Evolutionary conservation across 1,140 invertebrate genomes (phyloP).

Genomic region (Littorina saxatilis): DNA sequence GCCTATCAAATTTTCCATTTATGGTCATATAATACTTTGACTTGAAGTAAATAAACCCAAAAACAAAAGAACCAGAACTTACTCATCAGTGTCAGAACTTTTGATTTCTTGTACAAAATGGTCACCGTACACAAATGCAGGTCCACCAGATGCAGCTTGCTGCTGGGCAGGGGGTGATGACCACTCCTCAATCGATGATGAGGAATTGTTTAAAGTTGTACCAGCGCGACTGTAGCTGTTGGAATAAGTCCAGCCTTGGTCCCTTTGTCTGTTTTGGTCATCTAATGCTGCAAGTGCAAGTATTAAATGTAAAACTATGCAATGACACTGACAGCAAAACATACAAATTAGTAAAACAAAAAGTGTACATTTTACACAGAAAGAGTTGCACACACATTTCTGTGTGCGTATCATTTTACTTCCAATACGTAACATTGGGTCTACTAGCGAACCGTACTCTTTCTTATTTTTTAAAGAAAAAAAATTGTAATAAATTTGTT

Average conservation of each 20-base stretch:
- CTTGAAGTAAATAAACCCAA: background rate
- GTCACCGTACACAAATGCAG: background rate
- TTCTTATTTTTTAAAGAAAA: no score
- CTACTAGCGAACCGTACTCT: no score
- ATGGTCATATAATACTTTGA: background rate
- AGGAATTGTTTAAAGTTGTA: background rate
- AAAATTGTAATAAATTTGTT: no score
- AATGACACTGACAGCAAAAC: background rate
- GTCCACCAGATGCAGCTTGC: conserved; percentile 26
- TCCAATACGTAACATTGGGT: background rate
- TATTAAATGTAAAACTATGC: background rate
- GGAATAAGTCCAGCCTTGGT: conserved; percentile 27
- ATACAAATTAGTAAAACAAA: background rate
- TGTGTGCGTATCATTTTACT: background rate
- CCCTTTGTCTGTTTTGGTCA: conserved; percentile 3
- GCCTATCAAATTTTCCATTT: background rate
- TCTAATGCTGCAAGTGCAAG: background rate
- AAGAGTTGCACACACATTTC: background rate
- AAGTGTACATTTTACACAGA: background rate
- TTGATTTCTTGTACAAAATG: conserved; percentile 11
- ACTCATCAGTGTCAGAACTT: conserved; percentile 30
- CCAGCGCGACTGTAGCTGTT: conserved; percentile 4
- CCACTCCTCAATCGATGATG: background rate
- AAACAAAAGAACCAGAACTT: background rate
- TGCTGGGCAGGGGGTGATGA: background rate